Percentiles rank a stretch among this genome's conserved stretches.
phyloP scores from a whole-genome alignment of 1,140 invertebrate genomes.

The Drosophila nikananu region DNA sequence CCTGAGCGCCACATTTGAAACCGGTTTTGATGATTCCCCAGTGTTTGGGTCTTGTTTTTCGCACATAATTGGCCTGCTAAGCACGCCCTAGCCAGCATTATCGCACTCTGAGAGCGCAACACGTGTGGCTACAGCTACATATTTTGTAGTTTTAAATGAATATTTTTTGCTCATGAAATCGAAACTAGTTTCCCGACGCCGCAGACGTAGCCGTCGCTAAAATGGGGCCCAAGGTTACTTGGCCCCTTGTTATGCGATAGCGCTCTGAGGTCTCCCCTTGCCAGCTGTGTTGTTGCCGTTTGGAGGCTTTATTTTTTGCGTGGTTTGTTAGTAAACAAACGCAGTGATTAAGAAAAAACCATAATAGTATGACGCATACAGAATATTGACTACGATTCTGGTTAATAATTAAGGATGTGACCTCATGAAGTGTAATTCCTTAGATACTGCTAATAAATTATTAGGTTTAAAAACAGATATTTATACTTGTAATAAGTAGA shows the following conservation, averaged over 20 bases:
- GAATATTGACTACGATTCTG: background rate
- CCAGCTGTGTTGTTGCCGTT: slow-evolving; percentile 41
- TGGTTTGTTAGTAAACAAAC: slow-evolving; percentile 55
- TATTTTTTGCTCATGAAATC: slow-evolving; percentile 32
- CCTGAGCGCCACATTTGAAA: slow-evolving; percentile 26
- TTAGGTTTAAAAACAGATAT: background rate
- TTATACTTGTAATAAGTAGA: too few relatives aligned
- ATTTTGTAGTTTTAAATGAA: slow-evolving; percentile 15
- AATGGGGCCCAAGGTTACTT: slow-evolving; percentile 59
- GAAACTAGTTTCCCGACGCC: slow-evolving; percentile 67
- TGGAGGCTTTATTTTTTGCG: slow-evolving; percentile 34
- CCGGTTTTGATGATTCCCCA: slow-evolving; percentile 1
- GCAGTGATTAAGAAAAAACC: slow-evolving; percentile 29
- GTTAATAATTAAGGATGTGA: background rate
- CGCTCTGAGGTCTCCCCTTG: slow-evolving; percentile 37
- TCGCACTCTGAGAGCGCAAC: slow-evolving; percentile 28
- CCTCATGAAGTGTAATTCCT: background rate
- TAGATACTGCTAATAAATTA: background rate
- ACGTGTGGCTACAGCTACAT: slow-evolving; percentile 20
- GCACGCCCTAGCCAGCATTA: slow-evolving; percentile 12
- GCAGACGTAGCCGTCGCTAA: slow-evolving; percentile 53
- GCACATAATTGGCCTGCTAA: slow-evolving; percentile 29
- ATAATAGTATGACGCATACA: slow-evolving; percentile 5
- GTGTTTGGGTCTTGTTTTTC: slow-evolving; percentile 2
- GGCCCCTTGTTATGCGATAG: slow-evolving; percentile 57